phyloP scores from a whole-genome alignment of 2,113 vertebrate genomes.

The Mugil cephalus region DNA sequence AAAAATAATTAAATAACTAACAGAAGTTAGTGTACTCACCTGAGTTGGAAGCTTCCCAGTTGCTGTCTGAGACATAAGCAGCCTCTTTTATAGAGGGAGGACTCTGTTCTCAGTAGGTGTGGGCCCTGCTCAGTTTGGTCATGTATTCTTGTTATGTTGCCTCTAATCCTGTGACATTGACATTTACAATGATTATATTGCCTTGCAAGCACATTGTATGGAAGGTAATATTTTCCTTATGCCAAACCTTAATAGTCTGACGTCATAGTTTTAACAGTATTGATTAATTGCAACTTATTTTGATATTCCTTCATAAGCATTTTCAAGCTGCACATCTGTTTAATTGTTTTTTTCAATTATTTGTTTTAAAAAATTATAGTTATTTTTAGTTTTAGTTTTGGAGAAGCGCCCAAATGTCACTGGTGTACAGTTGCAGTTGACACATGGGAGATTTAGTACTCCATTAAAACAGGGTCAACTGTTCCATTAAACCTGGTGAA shows the following conservation, averaged over 20 bases:
- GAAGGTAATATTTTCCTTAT: constrained; percentile 1
- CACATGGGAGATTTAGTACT: neutral
- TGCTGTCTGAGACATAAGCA: constrained; percentile 30
- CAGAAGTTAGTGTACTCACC: constrained; percentile 36
- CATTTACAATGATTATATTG: constrained; percentile 58
- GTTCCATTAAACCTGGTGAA: constrained; percentile 2
- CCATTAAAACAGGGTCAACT: constrained; percentile 5
- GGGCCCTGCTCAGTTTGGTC: constrained; percentile 70
- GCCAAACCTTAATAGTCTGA: neutral
- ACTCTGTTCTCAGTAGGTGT: constrained; percentile 66
- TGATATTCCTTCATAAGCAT: neutral
- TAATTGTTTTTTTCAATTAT: no score
- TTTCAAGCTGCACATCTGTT: neutral
- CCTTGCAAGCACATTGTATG: constrained; percentile 39
- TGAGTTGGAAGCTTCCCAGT: constrained; percentile 62
- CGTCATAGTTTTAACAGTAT: neutral
- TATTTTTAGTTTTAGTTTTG: constrained; percentile 4
- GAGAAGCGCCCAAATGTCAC: constrained; percentile 41
- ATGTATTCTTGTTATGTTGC: constrained; percentile 73
- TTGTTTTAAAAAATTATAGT: no score
- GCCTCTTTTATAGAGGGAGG: constrained; percentile 69
- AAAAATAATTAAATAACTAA: neutral
- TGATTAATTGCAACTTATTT: neutral
- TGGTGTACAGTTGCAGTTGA: constrained; percentile 46
- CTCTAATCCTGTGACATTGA: constrained; percentile 67